Conservation (phyloP, 2,113 vertebrate species). For the Kryptolebias marmoratus region DNA sequence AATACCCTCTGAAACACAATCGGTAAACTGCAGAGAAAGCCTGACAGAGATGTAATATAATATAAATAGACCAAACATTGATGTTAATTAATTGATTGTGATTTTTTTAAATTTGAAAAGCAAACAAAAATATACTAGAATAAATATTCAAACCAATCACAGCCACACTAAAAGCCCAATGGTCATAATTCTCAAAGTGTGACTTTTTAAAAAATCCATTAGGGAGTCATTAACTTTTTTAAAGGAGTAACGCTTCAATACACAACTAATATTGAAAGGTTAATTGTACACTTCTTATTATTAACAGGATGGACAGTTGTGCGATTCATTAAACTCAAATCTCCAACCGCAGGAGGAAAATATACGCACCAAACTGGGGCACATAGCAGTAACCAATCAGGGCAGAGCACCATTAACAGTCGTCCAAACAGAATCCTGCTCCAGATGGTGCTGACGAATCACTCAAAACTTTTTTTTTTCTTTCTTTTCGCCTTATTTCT, state of each 20-base stretch:
- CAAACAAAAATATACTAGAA: constrained; percentile 15
- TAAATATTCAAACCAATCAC: background rate
- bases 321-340: constrained; percentile 66
- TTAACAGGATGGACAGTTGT: constrained; percentile 56
- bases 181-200: constrained; percentile 26
- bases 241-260: constrained; percentile 31
- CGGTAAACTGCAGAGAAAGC: background rate
- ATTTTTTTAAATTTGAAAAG: background rate
- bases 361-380: constrained; percentile 63
- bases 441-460: constrained; percentile 67
- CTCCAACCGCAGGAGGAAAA: constrained; percentile 57
- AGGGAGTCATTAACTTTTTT: constrained; percentile 32
- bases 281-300: constrained; percentile 67
- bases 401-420: constrained; percentile 16
- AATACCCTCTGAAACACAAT: constrained; percentile 33
- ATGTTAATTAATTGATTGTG: background rate
- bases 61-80: background rate
- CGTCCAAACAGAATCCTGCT: constrained; percentile 59
- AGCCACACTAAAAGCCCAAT: constrained; percentile 5
- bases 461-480: constrained; percentile 55
- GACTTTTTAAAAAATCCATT: constrained; percentile 19
- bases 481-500: constrained; percentile 56
- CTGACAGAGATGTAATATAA: background rate
- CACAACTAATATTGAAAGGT: constrained; percentile 53
- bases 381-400: constrained; percentile 56